Conservation (phyloP, 2,888 invertebrate species). For the Alcis repandata region DNA sequence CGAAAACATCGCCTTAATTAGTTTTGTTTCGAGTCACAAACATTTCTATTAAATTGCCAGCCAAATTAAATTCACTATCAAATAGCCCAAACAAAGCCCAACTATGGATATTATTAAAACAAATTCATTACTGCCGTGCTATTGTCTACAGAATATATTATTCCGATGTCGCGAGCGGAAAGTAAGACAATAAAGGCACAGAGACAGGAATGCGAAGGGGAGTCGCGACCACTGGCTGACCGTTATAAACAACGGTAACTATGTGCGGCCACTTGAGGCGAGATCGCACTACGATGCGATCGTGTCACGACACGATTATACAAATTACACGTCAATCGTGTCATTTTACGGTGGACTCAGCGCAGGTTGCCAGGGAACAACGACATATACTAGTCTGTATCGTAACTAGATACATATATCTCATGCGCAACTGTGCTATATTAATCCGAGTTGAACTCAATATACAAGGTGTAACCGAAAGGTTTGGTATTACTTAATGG, state of each 20-base stretch:
- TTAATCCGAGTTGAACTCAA: no score
- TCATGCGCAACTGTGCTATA: no score
- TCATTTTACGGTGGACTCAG: no score
- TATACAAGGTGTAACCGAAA: no score
- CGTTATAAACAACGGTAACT: conserved; percentile 84
- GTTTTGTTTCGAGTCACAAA: no score
- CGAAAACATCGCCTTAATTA: no score
- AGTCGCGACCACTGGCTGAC: conserved; percentile 62
- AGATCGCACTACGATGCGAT: conserved; percentile 1
- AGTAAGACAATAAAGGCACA: conserved; percentile 84
- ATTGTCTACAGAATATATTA: conserved; percentile 74
- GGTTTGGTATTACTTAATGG: no score
- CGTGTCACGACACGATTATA: neutral
- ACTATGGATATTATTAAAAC: conserved; percentile 38
- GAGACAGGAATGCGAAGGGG: conserved; percentile 78
- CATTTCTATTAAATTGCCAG: neutral
- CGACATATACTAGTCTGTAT: no score
- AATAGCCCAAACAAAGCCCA: conserved; percentile 35
- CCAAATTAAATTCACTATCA: neutral
- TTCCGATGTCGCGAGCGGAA: conserved; percentile 77
- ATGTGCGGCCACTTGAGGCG: conserved; percentile 77
- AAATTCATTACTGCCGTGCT: conserved; percentile 55
- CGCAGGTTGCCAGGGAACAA: no score
- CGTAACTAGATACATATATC: no score
- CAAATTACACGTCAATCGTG: neutral